A percentile compares a stretch with the other conserved stretches of the same genome.
phyloP scores from a whole-genome alignment of 2,888 invertebrate genomes.

The Torymus aiolomorphi region DNA sequence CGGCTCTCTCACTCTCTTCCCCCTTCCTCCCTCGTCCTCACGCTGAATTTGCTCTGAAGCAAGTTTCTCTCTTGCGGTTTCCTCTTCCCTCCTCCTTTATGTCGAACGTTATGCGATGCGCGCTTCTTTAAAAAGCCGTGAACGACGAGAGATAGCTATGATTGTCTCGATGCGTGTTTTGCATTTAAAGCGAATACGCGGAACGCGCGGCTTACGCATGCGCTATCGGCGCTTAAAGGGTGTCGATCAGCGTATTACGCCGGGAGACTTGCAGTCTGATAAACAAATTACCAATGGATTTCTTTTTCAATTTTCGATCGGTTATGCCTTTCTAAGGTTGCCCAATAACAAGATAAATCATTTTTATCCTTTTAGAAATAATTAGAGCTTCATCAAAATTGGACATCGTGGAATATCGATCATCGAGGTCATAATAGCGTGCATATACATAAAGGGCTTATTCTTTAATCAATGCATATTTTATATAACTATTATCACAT shows the following conservation, averaged over 20 bases:
- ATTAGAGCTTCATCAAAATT: no score
- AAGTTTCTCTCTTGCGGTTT: background rate
- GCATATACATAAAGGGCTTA: no score
- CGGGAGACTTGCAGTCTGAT: constrained; percentile 18
- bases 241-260: constrained; percentile 12
- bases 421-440: no score
- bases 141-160: constrained; percentile 24
- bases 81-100: background rate
- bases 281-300: constrained; percentile 12
- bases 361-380: no score
- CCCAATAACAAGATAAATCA: no score
- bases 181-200: constrained; percentile 47
- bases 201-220: background rate
- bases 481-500: no score
- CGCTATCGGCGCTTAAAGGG: background rate
- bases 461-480: no score
- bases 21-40: background rate
- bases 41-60: constrained; percentile 3
- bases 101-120: background rate
- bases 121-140: constrained; percentile 15
- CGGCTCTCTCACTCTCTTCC: no score
- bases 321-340: no score
- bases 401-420: no score
- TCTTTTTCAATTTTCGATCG: constrained; percentile 2
- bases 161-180: constrained; percentile 36